Evolutionary conservation across 1,140 invertebrate species (phyloP).

Genomic region (Theocolax elegans): DNA sequence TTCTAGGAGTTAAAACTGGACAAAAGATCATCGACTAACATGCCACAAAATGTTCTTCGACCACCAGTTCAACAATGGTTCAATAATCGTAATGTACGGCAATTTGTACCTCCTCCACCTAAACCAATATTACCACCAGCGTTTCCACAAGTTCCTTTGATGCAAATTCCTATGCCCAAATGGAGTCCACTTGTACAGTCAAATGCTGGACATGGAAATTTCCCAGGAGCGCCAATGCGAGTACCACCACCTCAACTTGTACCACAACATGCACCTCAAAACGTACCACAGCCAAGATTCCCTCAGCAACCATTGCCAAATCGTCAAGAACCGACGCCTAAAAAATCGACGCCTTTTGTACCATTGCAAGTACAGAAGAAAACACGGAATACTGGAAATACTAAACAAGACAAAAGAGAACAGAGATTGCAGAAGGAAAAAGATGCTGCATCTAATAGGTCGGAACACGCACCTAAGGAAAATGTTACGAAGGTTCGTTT

Average conservation of each 20-base stretch:
- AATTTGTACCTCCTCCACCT: conserved; percentile 25
- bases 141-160: conserved; percentile 36
- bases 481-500: conserved; percentile 40
- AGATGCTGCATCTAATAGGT: conserved; percentile 25
- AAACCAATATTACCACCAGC: conserved; percentile 28
- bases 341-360: conserved; percentile 58
- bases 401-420: neutral
- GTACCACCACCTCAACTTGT: conserved; percentile 27
- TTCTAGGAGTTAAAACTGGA: conserved; percentile 49
- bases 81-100: conserved; percentile 45
- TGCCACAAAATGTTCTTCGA: neutral
- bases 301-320: neutral
- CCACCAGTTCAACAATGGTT: conserved; percentile 49
- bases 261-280: neutral
- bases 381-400: conserved; percentile 49
- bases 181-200: conserved; percentile 45
- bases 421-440: conserved; percentile 13
- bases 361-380: conserved; percentile 67
- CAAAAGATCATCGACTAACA: conserved; percentile 22
- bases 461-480: conserved; percentile 43
- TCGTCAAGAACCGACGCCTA: conserved; percentile 32
- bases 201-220: conserved; percentile 11
- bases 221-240: neutral
- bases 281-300: neutral
- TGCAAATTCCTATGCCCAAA: conserved; percentile 45